Base-by-base conservation (phyloP, 1,140 invertebrate genomes). In the Drosophila albomicans region DNA sequence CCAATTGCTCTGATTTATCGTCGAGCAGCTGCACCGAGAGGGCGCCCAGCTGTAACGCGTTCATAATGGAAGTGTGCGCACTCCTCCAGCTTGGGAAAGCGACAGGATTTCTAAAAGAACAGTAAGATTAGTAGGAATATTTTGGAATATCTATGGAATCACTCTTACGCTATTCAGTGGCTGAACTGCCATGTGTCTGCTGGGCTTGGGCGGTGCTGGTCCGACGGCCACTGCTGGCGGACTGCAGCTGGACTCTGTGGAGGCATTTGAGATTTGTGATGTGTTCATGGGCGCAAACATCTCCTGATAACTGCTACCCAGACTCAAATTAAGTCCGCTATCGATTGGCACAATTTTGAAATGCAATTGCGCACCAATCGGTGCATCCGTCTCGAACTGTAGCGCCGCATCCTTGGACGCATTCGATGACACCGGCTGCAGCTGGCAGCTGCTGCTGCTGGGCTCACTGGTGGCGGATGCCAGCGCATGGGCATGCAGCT, bases 61-160 rank as follows among this genome's bases (percentile, higher is more conserved):
- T 99, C 98, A 93, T 99, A 99, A 92, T 99, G 98, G 93, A 99
- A 99, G 92, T 99, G 98, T n/a, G 98, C 98, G 93, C 98, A 99
- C 92, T 99, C 98, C 92, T 99, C 97, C 68, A 99, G 94, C 92
- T 98, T 98, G 5, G 98, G 98, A 94, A 99, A 99, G 5, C 95
- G 93, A 76, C 92, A 93, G 25, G 92, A 92, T 85, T 91, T 92
- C 91, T 92, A n/a, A 41, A 75, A 28, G 32, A 7, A 32, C 13
- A 11, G 2, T 0, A 7, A 13, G 0, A 46, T 5, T 4, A 45
- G 20, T 7, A 41, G 10, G 46, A 11, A 30, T 20, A 16, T 16
- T 20, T 5, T 20, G 3, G 6, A 16, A 11, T 0, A 7, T 15
- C 46, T 5, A 20, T 13, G 5, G 1, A 38, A 8, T 52, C 66